A percentile compares a stretch with the other conserved stretches of the same genome.
phyloP scores from a whole-genome alignment of 2,888 invertebrate species.

The Tridacna crocea region DNA sequence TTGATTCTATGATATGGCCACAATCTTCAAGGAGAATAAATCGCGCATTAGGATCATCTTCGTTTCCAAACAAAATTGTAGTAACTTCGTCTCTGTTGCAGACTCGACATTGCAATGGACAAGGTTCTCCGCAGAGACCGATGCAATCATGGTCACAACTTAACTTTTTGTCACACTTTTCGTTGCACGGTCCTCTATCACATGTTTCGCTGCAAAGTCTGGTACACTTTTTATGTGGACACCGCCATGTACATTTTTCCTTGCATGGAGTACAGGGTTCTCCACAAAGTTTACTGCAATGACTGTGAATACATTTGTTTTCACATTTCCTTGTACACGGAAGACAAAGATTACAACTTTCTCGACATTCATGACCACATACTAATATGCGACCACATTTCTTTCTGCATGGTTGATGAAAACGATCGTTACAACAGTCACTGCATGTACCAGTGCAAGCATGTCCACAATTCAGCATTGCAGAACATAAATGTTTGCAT shows the following conservation, averaged over 20 bases:
- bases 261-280: conserved; percentile 78
- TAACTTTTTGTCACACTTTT: conserved; percentile 79
- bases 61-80: conserved; percentile 30
- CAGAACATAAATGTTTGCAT: conserved; percentile 28
- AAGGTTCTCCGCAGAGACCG: conserved; percentile 91
- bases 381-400: conserved; percentile 87
- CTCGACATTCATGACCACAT: conserved; percentile 82
- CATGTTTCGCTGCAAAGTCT: conserved; percentile 83
- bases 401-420: conserved; percentile 87
- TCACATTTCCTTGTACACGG: conserved; percentile 83
- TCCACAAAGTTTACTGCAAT: conserved; percentile 77
- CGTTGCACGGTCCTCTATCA: conserved; percentile 79
- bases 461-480: conserved; percentile 55
- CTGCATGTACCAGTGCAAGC: conserved; percentile 82
- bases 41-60: conserved; percentile 83
- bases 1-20: conserved; percentile 81
- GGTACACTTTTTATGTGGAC: conserved; percentile 76
- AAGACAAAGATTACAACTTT: conserved; percentile 79
- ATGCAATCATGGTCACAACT: conserved; percentile 86
- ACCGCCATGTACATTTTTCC: conserved; percentile 81
- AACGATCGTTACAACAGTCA: conserved; percentile 87
- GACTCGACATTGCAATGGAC: conserved; percentile 87
- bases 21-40: conserved; percentile 80
- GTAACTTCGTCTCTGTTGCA: conserved; percentile 84
- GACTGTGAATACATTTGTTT: conserved; percentile 79